Percentiles rank a stretch among this genome's conserved stretches.
Evolutionary conservation across 2,113 vertebrate species (phyloP).

Genomic region (Aspiorhynchus laticeps): DNA sequence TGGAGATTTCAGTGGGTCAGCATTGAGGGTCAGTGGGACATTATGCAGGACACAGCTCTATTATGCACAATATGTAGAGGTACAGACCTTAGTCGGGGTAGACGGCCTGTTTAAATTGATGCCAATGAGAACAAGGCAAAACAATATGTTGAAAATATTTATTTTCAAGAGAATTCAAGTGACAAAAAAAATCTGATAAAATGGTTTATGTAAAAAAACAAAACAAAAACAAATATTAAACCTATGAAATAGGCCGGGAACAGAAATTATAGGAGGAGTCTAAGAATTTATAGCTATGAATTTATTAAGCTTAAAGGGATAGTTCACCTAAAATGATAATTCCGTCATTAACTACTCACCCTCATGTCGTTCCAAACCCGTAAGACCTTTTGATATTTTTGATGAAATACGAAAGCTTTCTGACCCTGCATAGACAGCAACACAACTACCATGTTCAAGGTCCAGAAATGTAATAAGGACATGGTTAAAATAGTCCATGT

Average conservation of each 20-base stretch:
- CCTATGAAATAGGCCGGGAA: background rate
- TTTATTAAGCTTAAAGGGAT: background rate
- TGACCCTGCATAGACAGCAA: too few relatives aligned
- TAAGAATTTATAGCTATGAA: background rate
- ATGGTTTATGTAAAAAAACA: background rate
- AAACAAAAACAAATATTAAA: background rate
- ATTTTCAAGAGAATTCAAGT: background rate
- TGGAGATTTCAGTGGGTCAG: background rate
- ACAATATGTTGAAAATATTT: background rate
- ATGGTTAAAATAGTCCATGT: too few relatives aligned
- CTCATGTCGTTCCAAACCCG: too few relatives aligned
- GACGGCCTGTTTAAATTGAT: background rate
- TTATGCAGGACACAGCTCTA: background rate
- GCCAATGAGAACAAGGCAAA: background rate
- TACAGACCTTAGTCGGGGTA: background rate
- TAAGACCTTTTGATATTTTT: too few relatives aligned
- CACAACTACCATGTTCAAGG: too few relatives aligned
- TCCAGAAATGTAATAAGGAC: too few relatives aligned
- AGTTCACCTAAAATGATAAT: too few relatives aligned
- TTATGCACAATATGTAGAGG: background rate
- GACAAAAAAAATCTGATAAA: background rate
- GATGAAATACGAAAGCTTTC: too few relatives aligned
- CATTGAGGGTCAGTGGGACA: slow-evolving; percentile 5
- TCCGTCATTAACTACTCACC: too few relatives aligned
- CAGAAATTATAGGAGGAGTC: background rate